A percentile compares a stretch with the other conserved stretches of the same genome.
phyloP scores from a whole-genome alignment of 2,888 invertebrate genomes.

The Perizoma flavofasciatum region DNA sequence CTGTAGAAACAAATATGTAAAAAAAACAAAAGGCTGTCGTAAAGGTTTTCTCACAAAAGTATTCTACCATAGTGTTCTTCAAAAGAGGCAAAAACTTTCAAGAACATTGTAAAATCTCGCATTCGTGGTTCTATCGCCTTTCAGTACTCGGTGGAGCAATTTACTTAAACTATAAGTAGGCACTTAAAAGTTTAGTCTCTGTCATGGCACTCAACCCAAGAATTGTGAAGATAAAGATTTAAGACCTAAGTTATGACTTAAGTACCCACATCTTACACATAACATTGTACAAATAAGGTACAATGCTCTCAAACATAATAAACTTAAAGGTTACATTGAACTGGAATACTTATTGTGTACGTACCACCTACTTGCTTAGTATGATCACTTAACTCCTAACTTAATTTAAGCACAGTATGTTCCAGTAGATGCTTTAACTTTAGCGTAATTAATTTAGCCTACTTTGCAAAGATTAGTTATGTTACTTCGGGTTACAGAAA shows the following conservation, averaged over 20 bases:
- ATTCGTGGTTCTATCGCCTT: neutral
- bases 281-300: neutral
- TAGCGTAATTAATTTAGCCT: conserved; percentile 23
- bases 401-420: conserved; percentile 20
- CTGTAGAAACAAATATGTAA: too few relatives aligned
- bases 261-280: neutral
- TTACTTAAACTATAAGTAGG: conserved; percentile 2
- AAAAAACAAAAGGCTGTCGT: too few relatives aligned
- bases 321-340: conserved; percentile 2
- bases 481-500: conserved; percentile 2
- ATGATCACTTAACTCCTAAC: conserved; percentile 14
- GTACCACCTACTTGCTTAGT: conserved; percentile 1
- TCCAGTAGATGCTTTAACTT: conserved; percentile 13
- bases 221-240: conserved; percentile 8
- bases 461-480: conserved; percentile 18
- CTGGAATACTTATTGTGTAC: too few relatives aligned
- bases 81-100: too few relatives aligned
- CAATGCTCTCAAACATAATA: neutral
- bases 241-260: neutral
- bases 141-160: neutral
- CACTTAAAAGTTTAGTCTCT: conserved; percentile 8
- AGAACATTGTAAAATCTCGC: neutral
- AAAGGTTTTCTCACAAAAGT: too few relatives aligned
- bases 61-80: too few relatives aligned
- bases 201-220: neutral